phyloP scores from a whole-genome alignment of 2,888 invertebrate genomes.

The Podotricha telesiphe region DNA sequence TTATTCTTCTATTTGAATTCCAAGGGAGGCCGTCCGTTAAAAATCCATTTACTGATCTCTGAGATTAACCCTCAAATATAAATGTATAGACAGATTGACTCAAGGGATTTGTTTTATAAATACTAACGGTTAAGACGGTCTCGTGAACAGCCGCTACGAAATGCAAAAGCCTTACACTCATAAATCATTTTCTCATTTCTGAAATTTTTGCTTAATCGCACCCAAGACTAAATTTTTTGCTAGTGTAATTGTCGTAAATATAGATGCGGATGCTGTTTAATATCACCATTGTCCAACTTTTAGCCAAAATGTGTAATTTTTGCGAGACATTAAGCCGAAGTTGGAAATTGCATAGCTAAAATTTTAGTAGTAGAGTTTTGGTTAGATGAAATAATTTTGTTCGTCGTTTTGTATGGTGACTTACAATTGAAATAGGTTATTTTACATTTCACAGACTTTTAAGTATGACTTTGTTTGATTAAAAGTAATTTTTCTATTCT shows the following conservation, averaged over 20 bases:
- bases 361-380: conserved; percentile 28
- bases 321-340: conserved; percentile 33
- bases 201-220: conserved; percentile 15
- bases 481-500: no score
- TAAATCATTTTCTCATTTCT: conserved; percentile 25
- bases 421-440: conserved; percentile 19
- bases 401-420: conserved; percentile 20
- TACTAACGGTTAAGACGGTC: conserved; percentile 1
- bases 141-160: conserved; percentile 6
- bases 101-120: conserved; percentile 23
- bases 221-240: conserved; percentile 29
- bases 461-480: conserved; percentile 6
- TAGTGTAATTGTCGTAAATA: conserved; percentile 32
- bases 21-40: conserved; percentile 18
- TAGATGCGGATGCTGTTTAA: conserved; percentile 30
- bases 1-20: conserved; percentile 17
- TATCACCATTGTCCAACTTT: conserved; percentile 37
- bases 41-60: conserved; percentile 25
- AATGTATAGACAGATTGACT: conserved; percentile 24
- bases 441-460: neutral
- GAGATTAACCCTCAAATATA: conserved; percentile 18
- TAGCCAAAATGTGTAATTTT: conserved; percentile 36
- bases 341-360: conserved; percentile 32
- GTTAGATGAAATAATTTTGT: conserved; percentile 25
- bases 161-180: neutral